Evolutionary conservation across 2,113 vertebrate species (phyloP), one percentile per base, ranked within the genome.

Genomic region (Mungos mungo): DNA sequence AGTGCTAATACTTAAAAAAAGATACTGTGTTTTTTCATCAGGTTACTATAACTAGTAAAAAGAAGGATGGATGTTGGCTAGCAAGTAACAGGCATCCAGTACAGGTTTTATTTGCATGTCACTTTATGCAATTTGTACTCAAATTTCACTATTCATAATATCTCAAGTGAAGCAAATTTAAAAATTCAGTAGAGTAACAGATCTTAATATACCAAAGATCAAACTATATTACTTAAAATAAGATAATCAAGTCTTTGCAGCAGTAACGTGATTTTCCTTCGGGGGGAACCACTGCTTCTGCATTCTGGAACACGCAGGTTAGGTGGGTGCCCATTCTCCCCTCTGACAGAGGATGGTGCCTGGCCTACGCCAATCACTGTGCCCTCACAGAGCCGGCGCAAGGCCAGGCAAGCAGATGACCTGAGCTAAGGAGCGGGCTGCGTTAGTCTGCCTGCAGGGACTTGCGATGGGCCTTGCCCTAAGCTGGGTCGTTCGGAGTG

Each of bases 151-250:
- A 27, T 65, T 71, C 23, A 60, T 38, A 82, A 57, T 2, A 92
- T 50, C 31, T 90, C 87, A 81, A 74, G 54, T 88, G 45, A 92
- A 63, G 66, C 35, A 92, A 82, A 96, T 80, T 57, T 57, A 91
- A 47, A 88, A 81, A 92, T 88, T 66, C 25, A 76, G 63, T 35
- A 77, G n/a, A 88, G 63, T 52, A 69, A 50, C 33, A 74, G 31
- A 79, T 87, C 13, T 95, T 33, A 14, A 31, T 35, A 93, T 10
- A 91, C 2, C 38, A 45, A 74, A 71, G 60, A 45, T 66, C 60
- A 95, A 92, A 94, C 23, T 47, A 41, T 18, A 88, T 66, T 54
- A 90, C 35, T 96, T 94, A 82, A 95, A 86, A 76, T 57, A 31
- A 76, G 86, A 74, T 23, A 79, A 66, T 57, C 52, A 84, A 23